phyloP scores from a whole-genome alignment of 2,113 vertebrate species.

The Oophaga pumilio region DNA sequence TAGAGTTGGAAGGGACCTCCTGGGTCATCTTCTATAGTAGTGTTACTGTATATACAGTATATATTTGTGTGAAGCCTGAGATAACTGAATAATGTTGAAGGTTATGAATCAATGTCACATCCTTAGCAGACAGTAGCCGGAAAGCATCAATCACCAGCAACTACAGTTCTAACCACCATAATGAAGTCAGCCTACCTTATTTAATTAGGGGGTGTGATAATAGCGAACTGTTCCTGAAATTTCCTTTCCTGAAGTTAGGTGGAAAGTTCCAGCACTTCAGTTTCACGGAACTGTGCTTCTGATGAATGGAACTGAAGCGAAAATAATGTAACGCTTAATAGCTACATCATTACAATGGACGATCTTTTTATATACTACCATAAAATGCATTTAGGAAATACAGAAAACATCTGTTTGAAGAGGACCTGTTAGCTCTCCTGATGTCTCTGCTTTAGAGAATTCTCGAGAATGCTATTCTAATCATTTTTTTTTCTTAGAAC shows the following conservation, averaged over 20 bases:
- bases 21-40: too few relatives aligned
- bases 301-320: neutral
- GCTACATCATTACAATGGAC: neutral
- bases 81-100: neutral
- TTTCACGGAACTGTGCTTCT: neutral
- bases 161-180: neutral
- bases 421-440: too few relatives aligned
- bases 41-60: too few relatives aligned
- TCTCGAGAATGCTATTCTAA: too few relatives aligned
- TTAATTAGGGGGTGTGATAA: neutral
- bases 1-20: too few relatives aligned
- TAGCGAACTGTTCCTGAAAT: neutral
- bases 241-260: conserved; percentile 6
- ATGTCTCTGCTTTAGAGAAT: too few relatives aligned
- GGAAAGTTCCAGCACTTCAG: neutral
- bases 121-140: neutral
- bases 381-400: neutral
- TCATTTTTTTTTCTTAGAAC: too few relatives aligned
- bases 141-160: neutral
- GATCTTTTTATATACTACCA: neutral
- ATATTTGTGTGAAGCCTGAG: neutral
- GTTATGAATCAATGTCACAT: neutral
- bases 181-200: neutral
- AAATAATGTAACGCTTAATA: neutral
- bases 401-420: too few relatives aligned